phyloP scores from a whole-genome alignment of 2,888 invertebrate species.

The Drosophila infuscata region DNA sequence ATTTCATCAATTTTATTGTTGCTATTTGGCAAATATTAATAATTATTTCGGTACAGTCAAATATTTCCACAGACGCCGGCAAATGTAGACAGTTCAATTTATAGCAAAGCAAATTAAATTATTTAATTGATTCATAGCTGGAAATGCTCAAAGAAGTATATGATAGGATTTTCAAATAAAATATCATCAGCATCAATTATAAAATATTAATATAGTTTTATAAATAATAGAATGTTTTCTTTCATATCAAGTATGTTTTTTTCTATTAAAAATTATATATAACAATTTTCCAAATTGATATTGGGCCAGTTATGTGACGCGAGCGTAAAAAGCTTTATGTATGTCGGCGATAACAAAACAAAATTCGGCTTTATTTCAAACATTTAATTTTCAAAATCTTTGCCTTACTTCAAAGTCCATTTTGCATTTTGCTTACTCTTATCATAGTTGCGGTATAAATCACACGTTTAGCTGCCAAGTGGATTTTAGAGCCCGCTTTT shows the following conservation, averaged over 20 bases:
- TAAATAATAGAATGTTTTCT: neutral
- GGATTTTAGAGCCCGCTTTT: conserved; percentile 67
- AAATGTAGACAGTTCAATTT: neutral
- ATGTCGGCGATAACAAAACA: neutral
- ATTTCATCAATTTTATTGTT: conserved; percentile 13
- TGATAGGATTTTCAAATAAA: neutral
- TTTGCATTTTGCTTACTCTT: conserved; percentile 55
- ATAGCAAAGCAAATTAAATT: neutral
- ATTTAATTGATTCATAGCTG: neutral
- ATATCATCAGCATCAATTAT: neutral
- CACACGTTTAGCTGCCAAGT: conserved; percentile 81
- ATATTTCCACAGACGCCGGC: conserved; percentile 29
- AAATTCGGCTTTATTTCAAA: neutral
- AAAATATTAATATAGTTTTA: neutral
- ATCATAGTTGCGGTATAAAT: conserved; percentile 74
- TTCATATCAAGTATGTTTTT: neutral
- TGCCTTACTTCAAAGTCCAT: conserved; percentile 5
- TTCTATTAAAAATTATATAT: neutral
- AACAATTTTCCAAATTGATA: neutral
- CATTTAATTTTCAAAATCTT: neutral
- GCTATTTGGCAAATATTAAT: conserved; percentile 50
- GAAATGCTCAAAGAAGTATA: neutral
- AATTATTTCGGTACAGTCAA: conserved; percentile 40
- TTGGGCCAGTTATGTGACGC: neutral
- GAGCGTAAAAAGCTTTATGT: neutral